A percentile compares a stretch with the other conserved stretches of the same genome.
These are phyloP conservation scores for Hetaerina titia DNA, from an alignment of 2,888 invertebrate species.

Conservation along the genomic window DNA sequence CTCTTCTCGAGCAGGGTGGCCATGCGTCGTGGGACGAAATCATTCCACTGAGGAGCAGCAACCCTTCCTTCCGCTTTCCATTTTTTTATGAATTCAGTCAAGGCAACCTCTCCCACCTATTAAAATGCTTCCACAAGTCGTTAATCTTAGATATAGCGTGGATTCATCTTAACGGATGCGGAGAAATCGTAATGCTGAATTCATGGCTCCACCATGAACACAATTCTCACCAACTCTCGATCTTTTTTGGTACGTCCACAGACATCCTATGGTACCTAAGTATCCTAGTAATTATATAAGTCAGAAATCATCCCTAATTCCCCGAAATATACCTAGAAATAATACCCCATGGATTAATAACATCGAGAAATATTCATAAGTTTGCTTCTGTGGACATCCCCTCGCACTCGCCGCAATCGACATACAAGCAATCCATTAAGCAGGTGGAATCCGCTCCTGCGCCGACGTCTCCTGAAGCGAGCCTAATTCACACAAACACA, in stretches of 20 bases:
- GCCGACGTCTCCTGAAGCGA: not conserved
- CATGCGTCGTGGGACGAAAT: not conserved
- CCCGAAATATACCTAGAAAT: not conserved
- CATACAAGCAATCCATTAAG: not conserved
- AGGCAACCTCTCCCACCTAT: not conserved
- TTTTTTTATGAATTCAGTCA: not conserved
- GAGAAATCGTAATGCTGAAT: not conserved
- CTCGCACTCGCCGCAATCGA: not conserved
- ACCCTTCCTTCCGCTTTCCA: not conserved
- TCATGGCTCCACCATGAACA: not conserved
- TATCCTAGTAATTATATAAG: not conserved
- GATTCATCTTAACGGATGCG: not conserved
- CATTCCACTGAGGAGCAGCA: not conserved
- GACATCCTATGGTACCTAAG: not conserved
- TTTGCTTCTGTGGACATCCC: not conserved
- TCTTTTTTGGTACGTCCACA: not conserved
- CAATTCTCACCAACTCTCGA: not conserved
- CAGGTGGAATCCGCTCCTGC: not conserved
- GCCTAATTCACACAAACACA: conserved; percentile 28
- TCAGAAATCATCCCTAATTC: not conserved
- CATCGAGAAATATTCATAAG: not conserved
- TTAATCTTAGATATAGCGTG: not conserved
- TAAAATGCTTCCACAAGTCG: not conserved
- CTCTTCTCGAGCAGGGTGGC: not conserved
- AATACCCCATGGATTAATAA: not conserved